Evolutionary conservation across 30 jellyfish, hydroid and myxozoan genomes (phyloP).

Genomic region (Pelagia noctiluca): DNA sequence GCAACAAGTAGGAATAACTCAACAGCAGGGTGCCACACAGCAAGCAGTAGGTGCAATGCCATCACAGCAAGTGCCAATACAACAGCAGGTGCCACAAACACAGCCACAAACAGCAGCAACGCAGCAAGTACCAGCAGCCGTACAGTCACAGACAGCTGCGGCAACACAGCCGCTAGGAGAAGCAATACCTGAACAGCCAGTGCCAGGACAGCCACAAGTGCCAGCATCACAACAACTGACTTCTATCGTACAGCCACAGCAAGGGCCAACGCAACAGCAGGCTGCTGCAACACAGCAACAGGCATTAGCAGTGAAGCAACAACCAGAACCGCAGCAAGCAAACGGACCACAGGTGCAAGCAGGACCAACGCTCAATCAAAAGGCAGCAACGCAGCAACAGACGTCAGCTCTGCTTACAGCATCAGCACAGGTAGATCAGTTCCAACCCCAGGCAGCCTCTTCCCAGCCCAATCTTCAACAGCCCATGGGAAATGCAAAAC

Average conservation of each 20-base stretch:
- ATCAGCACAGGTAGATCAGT: background rate
- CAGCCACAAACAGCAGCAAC: background rate
- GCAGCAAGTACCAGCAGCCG: constrained; percentile 10
- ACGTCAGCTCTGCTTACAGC: background rate
- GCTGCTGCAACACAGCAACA: constrained; percentile 19
- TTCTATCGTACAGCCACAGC: background rate
- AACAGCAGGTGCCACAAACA: background rate
- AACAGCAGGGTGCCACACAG: background rate
- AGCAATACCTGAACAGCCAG: background rate
- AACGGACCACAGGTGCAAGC: background rate
- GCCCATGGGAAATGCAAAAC: constrained; percentile 66
- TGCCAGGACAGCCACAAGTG: background rate
- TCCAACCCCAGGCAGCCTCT: constrained; percentile 28
- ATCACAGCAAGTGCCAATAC: background rate
- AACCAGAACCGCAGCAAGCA: background rate
- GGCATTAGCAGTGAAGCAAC: constrained; percentile 2
- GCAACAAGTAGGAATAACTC: constrained; percentile 6
- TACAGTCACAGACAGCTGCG: constrained; percentile 1
- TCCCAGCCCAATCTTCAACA: constrained; percentile 63
- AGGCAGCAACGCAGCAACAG: constrained; percentile 14
- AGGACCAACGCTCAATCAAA: background rate
- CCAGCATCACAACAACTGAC: background rate
- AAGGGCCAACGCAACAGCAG: constrained; percentile 17
- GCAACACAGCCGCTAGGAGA: background rate
- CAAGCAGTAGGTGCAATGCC: constrained; percentile 24